A percentile compares a stretch with the other conserved stretches of the same genome.
Evolutionary conservation across 2,888 invertebrate genomes (phyloP).

Genomic region (Nasonia oneida): DNA sequence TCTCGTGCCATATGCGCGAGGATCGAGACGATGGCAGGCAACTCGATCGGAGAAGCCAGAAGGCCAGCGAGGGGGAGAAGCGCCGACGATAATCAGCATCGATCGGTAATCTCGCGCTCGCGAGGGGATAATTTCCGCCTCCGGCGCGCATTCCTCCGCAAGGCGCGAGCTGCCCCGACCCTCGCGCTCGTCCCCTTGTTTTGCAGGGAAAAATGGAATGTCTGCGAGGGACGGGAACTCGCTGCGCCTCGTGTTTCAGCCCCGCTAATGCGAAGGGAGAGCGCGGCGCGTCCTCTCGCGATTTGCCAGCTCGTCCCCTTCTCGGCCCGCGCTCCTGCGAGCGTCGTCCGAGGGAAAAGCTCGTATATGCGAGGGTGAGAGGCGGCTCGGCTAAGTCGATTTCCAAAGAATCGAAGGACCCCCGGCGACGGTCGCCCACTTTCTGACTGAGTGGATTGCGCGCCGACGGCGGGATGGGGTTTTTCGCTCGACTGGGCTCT

Average conservation of each 20-base stretch:
- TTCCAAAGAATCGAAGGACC: slow-evolving; percentile 31
- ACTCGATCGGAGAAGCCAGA: no score
- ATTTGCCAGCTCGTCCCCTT: slow-evolving; percentile 58
- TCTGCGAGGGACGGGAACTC: slow-evolving; percentile 12
- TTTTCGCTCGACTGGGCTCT: background rate
- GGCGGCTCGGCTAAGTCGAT: slow-evolving; percentile 30
- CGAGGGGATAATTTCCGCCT: slow-evolving; percentile 60
- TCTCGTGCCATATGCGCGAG: background rate
- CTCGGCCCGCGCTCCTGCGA: background rate
- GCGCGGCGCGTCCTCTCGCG: slow-evolving; percentile 58
- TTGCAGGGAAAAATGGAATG: slow-evolving; percentile 56
- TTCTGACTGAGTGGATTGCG: background rate
- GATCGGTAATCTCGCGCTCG: slow-evolving; percentile 60
- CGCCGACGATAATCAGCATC: slow-evolving; percentile 60
- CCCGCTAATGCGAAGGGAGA: slow-evolving; percentile 51
- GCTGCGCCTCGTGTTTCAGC: slow-evolving; percentile 57
- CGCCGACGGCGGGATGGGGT: background rate
- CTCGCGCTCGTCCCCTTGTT: slow-evolving; percentile 48
- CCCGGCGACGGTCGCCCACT: background rate
- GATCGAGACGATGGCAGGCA: background rate
- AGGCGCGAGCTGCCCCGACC: background rate
- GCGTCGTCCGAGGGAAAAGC: slow-evolving; percentile 37
- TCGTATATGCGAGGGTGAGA: background rate
- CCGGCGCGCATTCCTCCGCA: slow-evolving; percentile 55
- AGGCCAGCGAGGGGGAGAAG: background rate